phyloP scores from a whole-genome alignment of 92 coral and sea anemone genomes.

The Phenganax subtilis region DNA sequence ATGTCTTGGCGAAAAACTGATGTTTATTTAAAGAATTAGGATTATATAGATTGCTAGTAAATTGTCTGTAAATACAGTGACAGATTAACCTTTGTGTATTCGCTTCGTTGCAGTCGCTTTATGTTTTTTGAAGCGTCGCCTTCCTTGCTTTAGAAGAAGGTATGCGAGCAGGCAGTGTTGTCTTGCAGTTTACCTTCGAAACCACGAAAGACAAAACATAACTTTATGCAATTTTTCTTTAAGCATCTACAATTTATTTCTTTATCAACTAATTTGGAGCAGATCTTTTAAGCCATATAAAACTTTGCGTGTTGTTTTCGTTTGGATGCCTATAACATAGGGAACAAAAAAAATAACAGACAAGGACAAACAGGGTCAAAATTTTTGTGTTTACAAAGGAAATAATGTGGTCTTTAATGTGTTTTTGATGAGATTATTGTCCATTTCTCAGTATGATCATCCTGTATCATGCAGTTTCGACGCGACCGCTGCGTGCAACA shows the following conservation, averaged over 20 bases:
- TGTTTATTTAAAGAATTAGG: constrained; percentile 33
- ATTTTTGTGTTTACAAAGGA: constrained; percentile 26
- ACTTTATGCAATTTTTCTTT: no score
- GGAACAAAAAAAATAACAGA: neutral
- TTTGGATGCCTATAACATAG: no score
- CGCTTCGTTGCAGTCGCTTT: no score
- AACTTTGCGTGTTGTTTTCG: no score
- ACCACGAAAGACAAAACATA: no score
- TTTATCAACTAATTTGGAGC: no score
- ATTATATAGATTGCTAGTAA: constrained; percentile 15
- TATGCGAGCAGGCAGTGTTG: no score
- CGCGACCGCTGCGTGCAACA: constrained; percentile 7
- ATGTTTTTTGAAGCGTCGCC: no score
- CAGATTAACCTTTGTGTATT: neutral
- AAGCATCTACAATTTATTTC: no score
- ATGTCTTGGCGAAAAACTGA: constrained; percentile 5
- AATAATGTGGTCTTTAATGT: constrained; percentile 8
- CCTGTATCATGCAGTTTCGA: neutral
- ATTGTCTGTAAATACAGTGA: constrained; percentile 29
- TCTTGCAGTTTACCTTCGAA: no score
- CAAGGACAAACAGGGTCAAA: constrained; percentile 15
- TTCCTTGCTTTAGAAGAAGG: no score
- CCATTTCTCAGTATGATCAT: neutral
- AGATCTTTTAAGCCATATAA: no score
- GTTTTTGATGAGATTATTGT: constrained; percentile 35